Percentiles rank a stretch among this genome's conserved stretches.
Evolutionary conservation across 2,888 invertebrate species (phyloP).

Genomic region (Saturnia pavonia): DNA sequence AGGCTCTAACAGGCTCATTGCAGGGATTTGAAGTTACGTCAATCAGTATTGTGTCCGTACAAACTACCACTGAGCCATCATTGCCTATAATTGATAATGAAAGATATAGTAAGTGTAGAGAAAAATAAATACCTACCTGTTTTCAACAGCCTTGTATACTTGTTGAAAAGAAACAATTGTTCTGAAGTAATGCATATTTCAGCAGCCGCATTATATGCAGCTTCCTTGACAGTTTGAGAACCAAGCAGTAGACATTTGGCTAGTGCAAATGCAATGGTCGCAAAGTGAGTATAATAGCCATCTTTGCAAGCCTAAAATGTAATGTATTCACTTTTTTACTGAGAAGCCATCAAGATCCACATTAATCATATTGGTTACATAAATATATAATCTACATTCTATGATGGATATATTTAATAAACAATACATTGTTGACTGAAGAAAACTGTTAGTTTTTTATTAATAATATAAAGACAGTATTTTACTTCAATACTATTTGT

Average conservation of each 20-base stretch:
- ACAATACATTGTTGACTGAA: no score
- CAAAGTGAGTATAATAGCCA: constrained; percentile 77
- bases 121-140: background rate
- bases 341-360: background rate
- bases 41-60: no score
- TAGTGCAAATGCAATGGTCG: constrained; percentile 84
- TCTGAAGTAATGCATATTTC: constrained; percentile 84
- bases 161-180: constrained; percentile 84
- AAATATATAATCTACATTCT: no score
- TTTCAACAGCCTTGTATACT: constrained; percentile 77
- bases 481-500: no score
- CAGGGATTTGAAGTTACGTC: no score
- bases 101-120: background rate
- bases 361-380: no score
- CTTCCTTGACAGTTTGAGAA: constrained; percentile 66
- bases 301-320: constrained; percentile 71
- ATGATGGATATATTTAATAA: no score
- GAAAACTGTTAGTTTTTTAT: no score
- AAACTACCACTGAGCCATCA: no score
- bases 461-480: no score
- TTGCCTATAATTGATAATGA: no score
- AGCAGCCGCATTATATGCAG: constrained; percentile 76
- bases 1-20: no score
- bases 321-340: background rate
- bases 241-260: constrained; percentile 80